Evolutionary conservation across 2,797 vertebrate genomes (phyloP).

Genomic region (Lithobates pipiens): DNA sequence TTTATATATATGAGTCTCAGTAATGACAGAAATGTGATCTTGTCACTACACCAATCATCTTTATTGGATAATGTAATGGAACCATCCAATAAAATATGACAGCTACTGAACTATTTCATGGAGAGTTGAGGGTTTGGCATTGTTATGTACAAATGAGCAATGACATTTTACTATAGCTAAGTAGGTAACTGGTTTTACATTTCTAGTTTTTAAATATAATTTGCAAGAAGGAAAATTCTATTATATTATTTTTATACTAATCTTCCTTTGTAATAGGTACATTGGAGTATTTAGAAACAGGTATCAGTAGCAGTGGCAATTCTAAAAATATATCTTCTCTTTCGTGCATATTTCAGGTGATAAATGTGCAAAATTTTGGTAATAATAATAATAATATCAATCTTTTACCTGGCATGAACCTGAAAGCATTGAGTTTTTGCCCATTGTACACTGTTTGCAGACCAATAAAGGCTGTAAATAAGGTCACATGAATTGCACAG

Average conservation of each 20-base stretch:
- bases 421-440: not conserved
- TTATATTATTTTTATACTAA: not conserved
- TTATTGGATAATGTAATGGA: not conserved
- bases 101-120: not conserved
- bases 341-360: too few relatives aligned
- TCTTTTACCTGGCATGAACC: not conserved
- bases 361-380: not conserved
- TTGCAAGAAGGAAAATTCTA: not conserved
- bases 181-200: not conserved
- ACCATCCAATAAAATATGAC: not conserved
- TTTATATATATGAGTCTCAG: too few relatives aligned
- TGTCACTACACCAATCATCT: not conserved
- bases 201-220: not conserved
- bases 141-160: not conserved
- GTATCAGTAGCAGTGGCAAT: not conserved
- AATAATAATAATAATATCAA: not conserved
- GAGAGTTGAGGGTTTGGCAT: not conserved
- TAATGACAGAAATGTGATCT: too few relatives aligned
- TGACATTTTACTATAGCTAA: too few relatives aligned
- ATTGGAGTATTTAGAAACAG: not conserved
- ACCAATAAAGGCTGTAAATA: constrained; percentile 3
- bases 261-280: constrained; percentile 4
- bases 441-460: not conserved
- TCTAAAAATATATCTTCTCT: not conserved
- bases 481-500: constrained; percentile 24